Conservation (phyloP, 2,797 vertebrate species). For the Megalops cyprinoides region DNA sequence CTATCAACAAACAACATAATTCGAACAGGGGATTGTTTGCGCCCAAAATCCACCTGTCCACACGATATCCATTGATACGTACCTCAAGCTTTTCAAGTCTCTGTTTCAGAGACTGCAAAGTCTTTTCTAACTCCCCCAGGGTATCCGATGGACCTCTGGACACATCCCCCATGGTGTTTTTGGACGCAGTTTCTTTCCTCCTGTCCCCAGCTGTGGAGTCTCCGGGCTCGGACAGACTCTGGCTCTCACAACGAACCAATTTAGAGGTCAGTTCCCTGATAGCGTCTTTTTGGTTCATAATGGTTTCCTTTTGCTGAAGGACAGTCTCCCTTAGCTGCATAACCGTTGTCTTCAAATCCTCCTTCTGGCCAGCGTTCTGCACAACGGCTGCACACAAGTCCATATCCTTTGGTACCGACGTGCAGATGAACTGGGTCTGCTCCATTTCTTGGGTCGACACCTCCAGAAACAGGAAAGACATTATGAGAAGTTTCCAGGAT, state of each 20-base stretch:
- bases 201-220: constrained; percentile 74
- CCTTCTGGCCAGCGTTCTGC: constrained; percentile 83
- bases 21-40: too few relatives aligned
- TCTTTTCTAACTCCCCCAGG: constrained; percentile 91
- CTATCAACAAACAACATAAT: not conserved
- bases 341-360: constrained; percentile 87
- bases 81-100: constrained; percentile 95
- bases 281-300: constrained; percentile 94
- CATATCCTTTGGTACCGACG: constrained; percentile 93
- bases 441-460: constrained; percentile 80
- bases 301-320: constrained; percentile 94
- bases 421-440: constrained; percentile 95
- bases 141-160: constrained; percentile 90
- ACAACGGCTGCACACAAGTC: constrained; percentile 90
- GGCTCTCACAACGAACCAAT: constrained; percentile 91
- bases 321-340: constrained; percentile 94
- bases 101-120: constrained; percentile 92
- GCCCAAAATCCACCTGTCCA: not conserved
- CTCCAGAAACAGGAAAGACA: constrained; percentile 72
- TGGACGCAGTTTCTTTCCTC: constrained; percentile 79
- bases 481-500: constrained; percentile 78
- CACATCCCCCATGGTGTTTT: constrained; percentile 95
- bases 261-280: constrained; percentile 94
- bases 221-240: constrained; percentile 80
- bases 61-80: constrained; percentile 28